These are phyloP conservation scores for Brachyhypopomus occidentalis DNA, from an alignment of 2,113 vertebrate genomes.

Conservation along the genomic window DNA sequence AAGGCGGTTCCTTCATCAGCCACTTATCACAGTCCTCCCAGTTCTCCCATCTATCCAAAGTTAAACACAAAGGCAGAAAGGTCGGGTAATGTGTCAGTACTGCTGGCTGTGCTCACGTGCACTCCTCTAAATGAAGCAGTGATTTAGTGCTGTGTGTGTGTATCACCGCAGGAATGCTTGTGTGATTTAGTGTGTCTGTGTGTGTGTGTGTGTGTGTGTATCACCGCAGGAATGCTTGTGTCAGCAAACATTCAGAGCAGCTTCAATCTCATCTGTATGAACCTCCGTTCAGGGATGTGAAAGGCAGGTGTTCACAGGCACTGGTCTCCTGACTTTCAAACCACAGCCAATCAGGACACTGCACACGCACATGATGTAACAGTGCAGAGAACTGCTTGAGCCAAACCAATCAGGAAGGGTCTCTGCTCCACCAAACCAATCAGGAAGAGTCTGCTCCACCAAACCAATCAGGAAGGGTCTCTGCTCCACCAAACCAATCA, in stretches of 20 bases:
- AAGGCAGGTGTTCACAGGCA: not conserved
- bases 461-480: too few relatives aligned
- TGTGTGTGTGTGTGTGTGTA: not conserved
- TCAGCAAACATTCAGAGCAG: conserved; percentile 2
- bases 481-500: too few relatives aligned
- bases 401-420: too few relatives aligned
- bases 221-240: conserved; percentile 6
- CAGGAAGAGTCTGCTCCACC: too few relatives aligned
- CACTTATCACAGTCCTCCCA: not conserved
- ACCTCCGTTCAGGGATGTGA: not conserved
- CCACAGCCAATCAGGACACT: not conserved
- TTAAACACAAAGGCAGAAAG: not conserved
- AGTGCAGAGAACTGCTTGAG: too few relatives aligned
- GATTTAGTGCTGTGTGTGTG: not conserved
- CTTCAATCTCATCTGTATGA: not conserved
- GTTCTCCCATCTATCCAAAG: not conserved
- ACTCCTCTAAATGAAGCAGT: not conserved
- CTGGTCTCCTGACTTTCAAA: not conserved
- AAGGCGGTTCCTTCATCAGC: not conserved
- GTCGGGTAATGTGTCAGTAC: not conserved
- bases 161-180: not conserved
- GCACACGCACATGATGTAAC: too few relatives aligned
- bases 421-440: too few relatives aligned
- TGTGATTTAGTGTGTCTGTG: conserved; percentile 9
- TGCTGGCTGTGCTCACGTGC: not conserved